phyloP scores from a whole-genome alignment of 2,888 invertebrate genomes.

The Aphidoletes aphidimyza region DNA sequence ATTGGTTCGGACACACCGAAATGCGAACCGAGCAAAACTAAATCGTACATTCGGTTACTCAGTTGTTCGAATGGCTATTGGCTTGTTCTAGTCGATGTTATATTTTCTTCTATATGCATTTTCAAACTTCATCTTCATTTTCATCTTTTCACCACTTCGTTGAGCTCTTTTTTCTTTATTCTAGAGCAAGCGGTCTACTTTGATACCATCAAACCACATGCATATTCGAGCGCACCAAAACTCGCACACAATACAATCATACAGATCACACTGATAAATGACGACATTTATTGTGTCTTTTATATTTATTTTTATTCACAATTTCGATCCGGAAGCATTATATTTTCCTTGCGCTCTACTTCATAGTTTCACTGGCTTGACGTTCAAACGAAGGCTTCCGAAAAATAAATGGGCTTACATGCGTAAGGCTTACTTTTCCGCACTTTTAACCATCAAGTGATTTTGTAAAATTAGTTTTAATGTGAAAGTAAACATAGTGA shows the following conservation, averaged over 20 bases:
- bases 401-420: too few species aligned
- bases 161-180: not conserved
- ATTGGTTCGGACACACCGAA: not conserved
- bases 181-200: not conserved
- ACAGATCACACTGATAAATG: slow-evolving; percentile 10
- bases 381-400: not conserved
- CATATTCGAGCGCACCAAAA: not conserved
- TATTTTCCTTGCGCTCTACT: not conserved
- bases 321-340: not conserved
- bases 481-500: too few species aligned
- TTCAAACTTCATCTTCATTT: not conserved
- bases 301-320: not conserved
- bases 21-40: not conserved
- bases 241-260: not conserved
- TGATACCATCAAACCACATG: not conserved
- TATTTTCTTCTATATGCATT: not conserved
- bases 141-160: not conserved
- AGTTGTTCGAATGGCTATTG: not conserved
- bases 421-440: too few species aligned
- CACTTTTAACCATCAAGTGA: too few species aligned
- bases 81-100: not conserved
- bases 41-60: not conserved
- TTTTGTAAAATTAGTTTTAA: too few species aligned
- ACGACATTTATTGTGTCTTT: not conserved
- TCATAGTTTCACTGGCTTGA: too few species aligned